Evolutionary conservation across 1,140 invertebrate genomes (phyloP).

Genomic region (Myzus persicae): DNA sequence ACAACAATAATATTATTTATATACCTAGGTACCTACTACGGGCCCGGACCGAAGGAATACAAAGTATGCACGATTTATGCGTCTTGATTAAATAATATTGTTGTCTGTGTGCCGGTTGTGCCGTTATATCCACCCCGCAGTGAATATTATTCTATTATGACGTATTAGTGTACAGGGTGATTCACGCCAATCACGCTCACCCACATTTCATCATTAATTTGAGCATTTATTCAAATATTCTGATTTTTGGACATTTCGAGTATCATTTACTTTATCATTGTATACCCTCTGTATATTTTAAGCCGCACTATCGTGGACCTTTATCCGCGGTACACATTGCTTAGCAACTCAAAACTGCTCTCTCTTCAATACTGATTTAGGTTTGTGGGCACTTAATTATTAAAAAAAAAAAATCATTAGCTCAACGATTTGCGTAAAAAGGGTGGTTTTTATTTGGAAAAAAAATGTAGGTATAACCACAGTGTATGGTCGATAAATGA

Average conservation of each 20-base stretch:
- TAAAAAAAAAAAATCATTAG: background rate
- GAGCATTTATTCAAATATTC: background rate
- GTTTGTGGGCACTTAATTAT: too few relatives aligned
- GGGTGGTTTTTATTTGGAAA: background rate
- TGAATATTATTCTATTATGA: too few relatives aligned
- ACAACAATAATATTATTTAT: constrained; percentile 1
- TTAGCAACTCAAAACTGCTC: background rate
- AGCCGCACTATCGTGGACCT: background rate
- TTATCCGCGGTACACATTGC: background rate
- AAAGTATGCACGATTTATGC: background rate
- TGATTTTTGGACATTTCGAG: background rate
- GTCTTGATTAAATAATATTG: background rate
- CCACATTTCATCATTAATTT: background rate
- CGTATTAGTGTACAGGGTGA: background rate
- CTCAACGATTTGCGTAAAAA: background rate
- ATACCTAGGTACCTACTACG: background rate
- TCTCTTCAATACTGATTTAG: background rate
- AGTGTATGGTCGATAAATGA: too few relatives aligned
- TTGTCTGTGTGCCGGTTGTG: background rate
- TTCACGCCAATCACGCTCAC: background rate
- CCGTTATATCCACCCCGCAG: background rate
- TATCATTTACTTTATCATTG: background rate
- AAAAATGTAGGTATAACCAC: background rate
- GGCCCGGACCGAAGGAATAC: background rate
- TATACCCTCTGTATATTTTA: too few relatives aligned